Evolutionary conservation across 2,797 vertebrate genomes (phyloP), one percentile per base, ranked within the genome.

Genomic region (Cossypha niveicapilla): DNA sequence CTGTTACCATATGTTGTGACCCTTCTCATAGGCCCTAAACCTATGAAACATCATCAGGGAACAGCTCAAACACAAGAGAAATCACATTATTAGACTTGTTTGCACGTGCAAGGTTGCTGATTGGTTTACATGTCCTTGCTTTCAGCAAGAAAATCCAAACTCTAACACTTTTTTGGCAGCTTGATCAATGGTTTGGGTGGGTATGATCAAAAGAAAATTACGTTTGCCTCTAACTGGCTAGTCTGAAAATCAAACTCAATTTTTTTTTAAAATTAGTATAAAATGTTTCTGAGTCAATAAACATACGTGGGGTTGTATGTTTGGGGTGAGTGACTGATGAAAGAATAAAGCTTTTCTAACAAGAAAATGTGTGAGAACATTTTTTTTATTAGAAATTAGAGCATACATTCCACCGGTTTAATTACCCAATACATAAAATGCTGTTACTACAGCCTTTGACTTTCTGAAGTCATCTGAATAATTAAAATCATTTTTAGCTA

Each of bases 281-380:
- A 48, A 37, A 11, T 0, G 1, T 74, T 54, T 58, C 84, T 76
- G 11, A 28, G 35, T 86, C 14, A 54, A 3, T 47, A 51, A 3
- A 18, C 2, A 3, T 71, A 47, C 18, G 2, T 7, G 6, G 9
- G 7, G 0, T 24, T 66, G 3, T 57, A 11, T 34, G 1, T 58
- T 3, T 45, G 3, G 1, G 6, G 4, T 61, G 32, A 41, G 37
- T 27, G 41, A 30, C 22, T 80, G 24, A 32, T 11, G 35, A 19
- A 50, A 17, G 19, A 80, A 32, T 65, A 67, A 71, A 86, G 14
- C 21, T 67, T 73, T 83, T 25, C n/a, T 42, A 67, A 67, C 41
- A 74, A 16, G 25, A 48, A 48, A 27, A 48, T 1, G 1, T 15
- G 45, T 51, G 21, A 63, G 14, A 73, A 74, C 8, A 12, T 14